Evolutionary conservation across 2,888 invertebrate genomes (phyloP), one percentile per base, ranked within the genome.

Genomic region (Oxyteleia sp.): DNA sequence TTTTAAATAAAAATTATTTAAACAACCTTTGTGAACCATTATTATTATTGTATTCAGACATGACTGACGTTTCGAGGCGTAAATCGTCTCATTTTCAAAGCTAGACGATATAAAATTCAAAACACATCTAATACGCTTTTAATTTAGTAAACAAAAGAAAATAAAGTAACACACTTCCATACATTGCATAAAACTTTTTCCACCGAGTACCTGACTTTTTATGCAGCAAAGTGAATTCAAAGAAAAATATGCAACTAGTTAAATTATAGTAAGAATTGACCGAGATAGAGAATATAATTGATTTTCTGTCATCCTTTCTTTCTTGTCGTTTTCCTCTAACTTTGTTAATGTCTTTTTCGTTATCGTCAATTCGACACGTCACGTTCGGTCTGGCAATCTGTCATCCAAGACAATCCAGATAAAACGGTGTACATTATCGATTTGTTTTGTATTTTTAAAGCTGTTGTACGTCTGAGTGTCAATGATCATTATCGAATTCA

Each of bases 381-480:
- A 66, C 75, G 57, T 66, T 75, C 41, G 75, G 35, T 61, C 55
- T 69, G 13, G 63, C 49, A 75, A 85, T 82, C 85, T 68, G 87
- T 87, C 85, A 87, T 79, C 84, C 47, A 47, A 85, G 82, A 85
- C 82, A 85, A 88, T 87, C 86, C 82, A 82, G 90, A 90, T 90
- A 90, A 88, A 86, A 80, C 29, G 72, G 47, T 76, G 49, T 72
- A 80, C 69, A 82, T 32, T 88, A 88, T 89, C 88, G 90, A 87
- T n/a, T 89, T 83, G 76, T 72, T 72, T 38, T 29, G 15, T 63
- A 76, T 84, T 82, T 82, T 74, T 79, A 69, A 71, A 23, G 51
- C 43, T 20, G n/a, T 13, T 15, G n/a, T 15, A 15, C n/a, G 23
- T 59, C 64, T 18, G 69, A 81, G 57, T 72, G 72, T 76, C 81